These are phyloP conservation scores for Yasuhikotakia modesta DNA, from an alignment of 2,797 vertebrate genomes.

Conservation along the genomic window DNA sequence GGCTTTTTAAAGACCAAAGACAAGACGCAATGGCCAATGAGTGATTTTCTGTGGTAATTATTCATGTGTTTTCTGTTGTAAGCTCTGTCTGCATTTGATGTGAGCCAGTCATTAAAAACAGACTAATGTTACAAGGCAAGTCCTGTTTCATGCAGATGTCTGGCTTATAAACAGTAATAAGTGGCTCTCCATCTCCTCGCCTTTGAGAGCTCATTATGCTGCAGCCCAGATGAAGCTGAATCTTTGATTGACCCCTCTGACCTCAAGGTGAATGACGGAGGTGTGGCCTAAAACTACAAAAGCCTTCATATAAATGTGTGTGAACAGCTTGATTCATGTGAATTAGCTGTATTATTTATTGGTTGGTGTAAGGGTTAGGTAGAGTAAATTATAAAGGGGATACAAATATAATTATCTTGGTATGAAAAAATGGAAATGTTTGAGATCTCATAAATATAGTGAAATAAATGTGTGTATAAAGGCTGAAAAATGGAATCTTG, in stretches of 20 bases:
- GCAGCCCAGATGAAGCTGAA: constrained; percentile 1
- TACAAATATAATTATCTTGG: too few species aligned
- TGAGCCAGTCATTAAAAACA: constrained; percentile 16
- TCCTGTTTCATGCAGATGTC: constrained; percentile 24
- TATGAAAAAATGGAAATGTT: not conserved
- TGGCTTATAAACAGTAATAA: constrained; percentile 2
- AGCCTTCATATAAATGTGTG: not conserved
- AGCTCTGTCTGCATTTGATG: not conserved
- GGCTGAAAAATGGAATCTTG: not conserved
- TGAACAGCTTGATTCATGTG: too few species aligned
- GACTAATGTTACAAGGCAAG: constrained; percentile 17
- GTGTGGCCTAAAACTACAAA: not conserved
- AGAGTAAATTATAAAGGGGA: too few species aligned
- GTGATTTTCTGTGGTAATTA: constrained; percentile 3
- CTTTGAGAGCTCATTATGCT: constrained; percentile 34
- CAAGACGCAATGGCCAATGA: constrained; percentile 22
- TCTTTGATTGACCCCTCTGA: constrained; percentile 4
- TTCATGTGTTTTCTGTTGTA: constrained; percentile 22
- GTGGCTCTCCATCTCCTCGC: not conserved
- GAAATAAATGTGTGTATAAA: constrained; percentile 2
- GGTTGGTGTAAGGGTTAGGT: not conserved
- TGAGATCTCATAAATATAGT: not conserved
- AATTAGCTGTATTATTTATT: not conserved
- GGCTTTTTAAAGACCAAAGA: constrained; percentile 13
- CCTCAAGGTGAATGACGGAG: constrained; percentile 27